phyloP scores from a whole-genome alignment of 2,113 vertebrate genomes.

The Narcine bancroftii region DNA sequence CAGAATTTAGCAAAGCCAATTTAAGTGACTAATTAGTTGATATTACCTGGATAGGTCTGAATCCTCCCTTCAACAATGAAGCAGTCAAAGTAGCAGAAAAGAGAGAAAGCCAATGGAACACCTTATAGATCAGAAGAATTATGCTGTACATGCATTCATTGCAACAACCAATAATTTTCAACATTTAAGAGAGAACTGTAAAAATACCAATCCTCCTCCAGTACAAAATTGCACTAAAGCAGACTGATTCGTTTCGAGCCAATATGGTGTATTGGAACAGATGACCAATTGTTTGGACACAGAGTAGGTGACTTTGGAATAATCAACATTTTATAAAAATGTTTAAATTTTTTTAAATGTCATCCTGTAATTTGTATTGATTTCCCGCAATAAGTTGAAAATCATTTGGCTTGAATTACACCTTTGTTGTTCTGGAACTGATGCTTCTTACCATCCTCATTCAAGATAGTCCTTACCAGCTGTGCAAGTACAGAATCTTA shows the following conservation, averaged over 20 bases:
- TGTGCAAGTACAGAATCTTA: neutral
- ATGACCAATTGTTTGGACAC: neutral
- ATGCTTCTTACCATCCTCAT: neutral
- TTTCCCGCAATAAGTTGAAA: slow-evolving; percentile 4
- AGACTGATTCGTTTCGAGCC: neutral
- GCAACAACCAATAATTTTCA: slow-evolving; percentile 24
- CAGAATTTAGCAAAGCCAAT: slow-evolving; percentile 1
- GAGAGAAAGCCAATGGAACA: slow-evolving; percentile 90
- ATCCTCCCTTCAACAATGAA: slow-evolving; percentile 98
- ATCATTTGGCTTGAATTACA: slow-evolving; percentile 25
- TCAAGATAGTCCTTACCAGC: neutral
- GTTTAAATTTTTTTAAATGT: neutral
- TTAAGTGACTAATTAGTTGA: slow-evolving; percentile 39
- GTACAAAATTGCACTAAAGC: neutral
- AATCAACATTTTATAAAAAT: neutral
- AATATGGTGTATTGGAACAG: neutral
- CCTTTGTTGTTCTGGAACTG: neutral
- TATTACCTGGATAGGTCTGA: slow-evolving; percentile 88
- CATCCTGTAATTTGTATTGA: neutral
- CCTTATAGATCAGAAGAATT: slow-evolving; percentile 63
- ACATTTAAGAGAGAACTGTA: neutral
- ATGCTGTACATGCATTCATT: slow-evolving; percentile 39
- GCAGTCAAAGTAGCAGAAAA: slow-evolving; percentile 81
- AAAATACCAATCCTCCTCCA: neutral
- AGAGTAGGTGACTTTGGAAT: neutral